phyloP scores from a whole-genome alignment of 2,888 invertebrate species.

The Spodoptera exigua region DNA sequence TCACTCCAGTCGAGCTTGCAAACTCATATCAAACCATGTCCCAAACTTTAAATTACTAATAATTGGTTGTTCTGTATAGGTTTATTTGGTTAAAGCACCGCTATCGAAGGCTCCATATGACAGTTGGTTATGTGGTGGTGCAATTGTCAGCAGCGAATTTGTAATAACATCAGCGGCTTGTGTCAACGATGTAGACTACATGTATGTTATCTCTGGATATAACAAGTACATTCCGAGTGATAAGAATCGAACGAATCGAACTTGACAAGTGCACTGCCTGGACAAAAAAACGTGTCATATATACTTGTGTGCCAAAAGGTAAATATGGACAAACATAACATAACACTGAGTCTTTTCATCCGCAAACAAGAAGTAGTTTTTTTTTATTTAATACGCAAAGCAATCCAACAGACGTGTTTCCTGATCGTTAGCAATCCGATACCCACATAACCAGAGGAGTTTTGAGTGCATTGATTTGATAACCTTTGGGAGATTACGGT shows the following conservation, averaged over 20 bases:
- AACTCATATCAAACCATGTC: too few species aligned
- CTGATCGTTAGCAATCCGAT: too few species aligned
- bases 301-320: conserved; percentile 35
- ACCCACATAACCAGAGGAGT: too few species aligned
- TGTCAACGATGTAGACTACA: conserved; percentile 59
- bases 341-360: too few species aligned
- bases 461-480: too few species aligned
- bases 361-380: too few species aligned
- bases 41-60: not conserved
- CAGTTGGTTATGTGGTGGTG: conserved; percentile 67
- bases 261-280: conserved; percentile 60
- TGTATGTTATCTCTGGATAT: conserved; percentile 68
- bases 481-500: too few species aligned
- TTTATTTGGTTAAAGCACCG: conserved; percentile 56
- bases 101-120: conserved; percentile 49
- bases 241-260: conserved; percentile 52
- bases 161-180: conserved; percentile 68
- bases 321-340: conserved; percentile 1
- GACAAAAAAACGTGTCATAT: conserved; percentile 62
- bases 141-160: conserved; percentile 51
- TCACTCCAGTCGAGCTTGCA: too few species aligned
- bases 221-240: conserved; percentile 59
- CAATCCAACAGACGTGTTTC: too few species aligned
- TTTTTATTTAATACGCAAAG: too few species aligned
- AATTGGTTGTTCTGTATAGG: conserved; percentile 41